Conservation (phyloP, 2,797 vertebrate species). For the Discoglossus pictus region DNA sequence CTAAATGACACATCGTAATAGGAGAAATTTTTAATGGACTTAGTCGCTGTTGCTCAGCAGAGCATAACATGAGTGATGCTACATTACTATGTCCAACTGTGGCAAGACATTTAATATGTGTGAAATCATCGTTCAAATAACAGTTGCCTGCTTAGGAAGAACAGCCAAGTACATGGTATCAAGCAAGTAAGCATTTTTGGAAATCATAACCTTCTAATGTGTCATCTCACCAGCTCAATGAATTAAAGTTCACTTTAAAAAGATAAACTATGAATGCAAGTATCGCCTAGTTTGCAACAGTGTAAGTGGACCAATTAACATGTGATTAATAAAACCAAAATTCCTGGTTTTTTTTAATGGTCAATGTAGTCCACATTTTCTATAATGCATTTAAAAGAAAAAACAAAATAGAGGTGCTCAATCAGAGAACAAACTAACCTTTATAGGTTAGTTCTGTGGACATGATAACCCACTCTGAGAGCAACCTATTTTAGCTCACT, state of each 20-base stretch:
- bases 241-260: slow-evolving; percentile 18
- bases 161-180: slow-evolving; percentile 43
- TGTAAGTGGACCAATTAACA: too few relatives aligned
- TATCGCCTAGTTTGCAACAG: not conserved
- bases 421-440: too few relatives aligned
- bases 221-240: slow-evolving; percentile 8
- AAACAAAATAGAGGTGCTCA: too few relatives aligned
- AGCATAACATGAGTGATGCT: slow-evolving; percentile 35
- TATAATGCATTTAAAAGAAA: too few relatives aligned
- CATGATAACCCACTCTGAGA: too few relatives aligned
- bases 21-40: slow-evolving; percentile 20
- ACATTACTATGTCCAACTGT: slow-evolving; percentile 34
- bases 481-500: too few relatives aligned
- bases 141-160: slow-evolving; percentile 35
- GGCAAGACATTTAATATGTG: slow-evolving; percentile 46
- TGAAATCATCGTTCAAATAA: slow-evolving; percentile 46
- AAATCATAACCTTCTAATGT: slow-evolving; percentile 28
- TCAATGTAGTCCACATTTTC: too few relatives aligned
- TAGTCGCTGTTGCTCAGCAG: slow-evolving; percentile 29
- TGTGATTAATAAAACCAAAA: too few relatives aligned
- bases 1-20: slow-evolving; percentile 21
- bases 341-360: too few relatives aligned
- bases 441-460: too few relatives aligned
- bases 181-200: slow-evolving; percentile 28
- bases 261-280: slow-evolving; percentile 7